phyloP scores from a whole-genome alignment of 2,113 vertebrate species.

The Hypanus sabinus region DNA sequence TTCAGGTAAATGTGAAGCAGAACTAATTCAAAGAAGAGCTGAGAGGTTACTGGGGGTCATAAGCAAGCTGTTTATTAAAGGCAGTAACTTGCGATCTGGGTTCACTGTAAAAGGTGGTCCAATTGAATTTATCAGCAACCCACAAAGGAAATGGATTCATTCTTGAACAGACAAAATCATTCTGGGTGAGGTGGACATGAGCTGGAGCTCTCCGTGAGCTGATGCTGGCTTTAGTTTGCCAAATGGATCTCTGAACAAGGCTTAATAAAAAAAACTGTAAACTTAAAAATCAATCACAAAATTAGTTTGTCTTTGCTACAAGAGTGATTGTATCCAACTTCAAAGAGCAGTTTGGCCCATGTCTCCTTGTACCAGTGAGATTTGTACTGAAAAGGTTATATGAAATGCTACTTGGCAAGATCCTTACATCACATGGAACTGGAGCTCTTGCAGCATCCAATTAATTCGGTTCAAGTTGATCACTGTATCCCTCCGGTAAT shows the following conservation, averaged over 20 bases:
- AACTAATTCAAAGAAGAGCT: neutral
- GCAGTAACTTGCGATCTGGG: neutral
- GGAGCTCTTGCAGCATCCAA: constrained; percentile 67
- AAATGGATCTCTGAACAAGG: neutral
- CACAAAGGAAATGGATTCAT: neutral
- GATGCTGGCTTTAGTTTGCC: neutral
- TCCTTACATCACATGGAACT: constrained; percentile 53
- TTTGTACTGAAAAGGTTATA: constrained; percentile 65
- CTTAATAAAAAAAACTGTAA: neutral
- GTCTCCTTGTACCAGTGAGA: constrained; percentile 66
- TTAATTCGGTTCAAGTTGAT: constrained; percentile 60
- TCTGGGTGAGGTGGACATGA: neutral
- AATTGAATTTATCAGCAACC: no score
- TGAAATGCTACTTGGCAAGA: constrained; percentile 65
- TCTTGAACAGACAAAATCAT: neutral
- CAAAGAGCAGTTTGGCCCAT: constrained; percentile 63
- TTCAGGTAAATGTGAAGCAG: neutral
- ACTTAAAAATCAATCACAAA: neutral
- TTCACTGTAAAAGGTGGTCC: neutral
- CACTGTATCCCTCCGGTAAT: neutral
- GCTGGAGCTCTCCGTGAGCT: neutral
- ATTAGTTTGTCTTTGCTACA: neutral
- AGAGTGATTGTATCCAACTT: constrained; percentile 69
- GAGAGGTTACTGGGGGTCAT: neutral
- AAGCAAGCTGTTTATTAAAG: neutral